phyloP scores from a whole-genome alignment of 2,888 invertebrate species.

The Cinara cedri region DNA sequence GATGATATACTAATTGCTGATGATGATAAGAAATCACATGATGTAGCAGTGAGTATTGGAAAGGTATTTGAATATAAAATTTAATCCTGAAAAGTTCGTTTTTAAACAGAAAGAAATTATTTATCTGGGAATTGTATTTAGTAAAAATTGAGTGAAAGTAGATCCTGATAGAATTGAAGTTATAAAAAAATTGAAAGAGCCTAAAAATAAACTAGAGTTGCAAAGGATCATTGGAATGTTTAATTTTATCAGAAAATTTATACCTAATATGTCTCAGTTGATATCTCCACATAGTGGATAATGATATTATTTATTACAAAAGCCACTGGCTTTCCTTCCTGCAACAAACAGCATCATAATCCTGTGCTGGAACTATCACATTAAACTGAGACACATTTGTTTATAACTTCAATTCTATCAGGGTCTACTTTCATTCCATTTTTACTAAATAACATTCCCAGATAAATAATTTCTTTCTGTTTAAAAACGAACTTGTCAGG shows the following conservation, averaged over 20 bases:
- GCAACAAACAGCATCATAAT: constrained; percentile 13
- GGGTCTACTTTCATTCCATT: constrained; percentile 59
- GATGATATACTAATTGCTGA: constrained; percentile 38
- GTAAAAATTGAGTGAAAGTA: no score
- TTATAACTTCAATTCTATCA: constrained; percentile 59
- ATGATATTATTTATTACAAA: no score
- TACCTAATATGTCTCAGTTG: no score
- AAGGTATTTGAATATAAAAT: no score
- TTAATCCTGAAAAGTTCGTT: no score
- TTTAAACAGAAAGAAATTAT: constrained; percentile 58
- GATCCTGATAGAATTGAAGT: no score
- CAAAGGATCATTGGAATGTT: no score
- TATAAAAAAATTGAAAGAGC: no score
- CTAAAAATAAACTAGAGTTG: no score
- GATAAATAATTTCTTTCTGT: constrained; percentile 59
- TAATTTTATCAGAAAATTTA: no score
- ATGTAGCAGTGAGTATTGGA: constrained; percentile 60
- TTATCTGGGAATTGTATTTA: constrained; percentile 61
- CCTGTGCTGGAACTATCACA: constrained; percentile 61
- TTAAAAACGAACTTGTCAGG: constrained; percentile 60
- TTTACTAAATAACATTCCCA: no score
- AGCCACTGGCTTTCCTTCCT: not conserved
- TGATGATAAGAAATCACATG: constrained; percentile 60
- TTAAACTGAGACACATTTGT: constrained; percentile 59
- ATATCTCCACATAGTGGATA: no score